phyloP scores from a whole-genome alignment of 2,888 invertebrate genomes.

The Yponomeuta sedellus region DNA sequence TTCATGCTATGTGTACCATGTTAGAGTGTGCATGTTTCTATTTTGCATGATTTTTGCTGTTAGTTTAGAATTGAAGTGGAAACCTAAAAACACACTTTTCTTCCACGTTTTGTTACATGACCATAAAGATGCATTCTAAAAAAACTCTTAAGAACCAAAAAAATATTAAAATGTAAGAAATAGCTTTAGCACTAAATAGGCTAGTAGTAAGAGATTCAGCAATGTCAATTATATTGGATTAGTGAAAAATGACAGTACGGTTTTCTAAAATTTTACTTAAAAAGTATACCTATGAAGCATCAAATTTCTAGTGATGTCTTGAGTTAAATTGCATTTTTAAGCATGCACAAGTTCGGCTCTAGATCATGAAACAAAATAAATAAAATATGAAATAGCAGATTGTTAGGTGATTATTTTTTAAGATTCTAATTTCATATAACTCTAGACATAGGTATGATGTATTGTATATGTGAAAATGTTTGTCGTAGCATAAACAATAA shows the following conservation, averaged over 20 bases:
- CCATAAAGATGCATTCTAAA: constrained; percentile 30
- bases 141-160: constrained; percentile 56
- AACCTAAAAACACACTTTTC: not conserved
- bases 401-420: not conserved
- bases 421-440: constrained; percentile 28
- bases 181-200: constrained; percentile 67
- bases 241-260: constrained; percentile 60
- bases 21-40: constrained; percentile 63
- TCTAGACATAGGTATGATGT: constrained; percentile 28
- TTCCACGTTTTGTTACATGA: constrained; percentile 25
- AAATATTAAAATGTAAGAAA: constrained; percentile 59
- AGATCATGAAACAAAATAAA: not conserved
- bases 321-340: constrained; percentile 28
- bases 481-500: constrained; percentile 9
- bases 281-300: constrained; percentile 29
- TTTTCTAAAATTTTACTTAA: constrained; percentile 63
- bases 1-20: constrained; percentile 34
- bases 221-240: constrained; percentile 76
- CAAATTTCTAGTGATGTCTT: constrained; percentile 36
- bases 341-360: constrained; percentile 34
- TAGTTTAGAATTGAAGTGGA: not conserved
- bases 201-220: constrained; percentile 73
- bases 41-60: constrained; percentile 22
- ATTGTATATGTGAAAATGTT: not conserved
- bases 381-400: not conserved